phyloP scores from a whole-genome alignment of 1,140 invertebrate genomes.

The Pentalonia nigronervosa region DNA sequence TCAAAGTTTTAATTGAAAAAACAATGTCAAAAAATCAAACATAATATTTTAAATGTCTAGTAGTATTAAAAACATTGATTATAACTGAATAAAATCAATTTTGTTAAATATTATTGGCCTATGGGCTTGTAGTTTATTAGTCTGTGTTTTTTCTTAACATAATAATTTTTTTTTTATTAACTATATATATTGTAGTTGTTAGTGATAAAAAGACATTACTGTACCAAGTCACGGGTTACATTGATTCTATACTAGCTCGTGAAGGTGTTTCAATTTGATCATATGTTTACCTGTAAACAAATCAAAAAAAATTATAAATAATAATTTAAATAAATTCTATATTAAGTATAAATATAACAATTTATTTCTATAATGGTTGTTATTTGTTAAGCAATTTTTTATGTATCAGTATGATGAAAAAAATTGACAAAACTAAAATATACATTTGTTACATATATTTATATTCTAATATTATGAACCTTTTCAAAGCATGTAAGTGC shows the following conservation, averaged over 20 bases:
- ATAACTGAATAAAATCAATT: background rate
- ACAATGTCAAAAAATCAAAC: background rate
- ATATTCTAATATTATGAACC: background rate
- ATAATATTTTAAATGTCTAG: background rate
- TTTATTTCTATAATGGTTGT: background rate
- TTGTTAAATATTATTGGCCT: background rate
- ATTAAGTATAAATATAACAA: background rate
- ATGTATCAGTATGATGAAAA: background rate
- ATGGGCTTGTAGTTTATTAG: too few relatives aligned
- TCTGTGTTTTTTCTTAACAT: background rate
- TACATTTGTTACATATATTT: background rate
- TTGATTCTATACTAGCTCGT: background rate
- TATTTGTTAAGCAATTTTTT: background rate
- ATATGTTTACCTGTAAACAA: constrained; percentile 33
- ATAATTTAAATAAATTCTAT: background rate
- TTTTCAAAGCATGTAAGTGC: background rate
- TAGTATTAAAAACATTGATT: background rate
- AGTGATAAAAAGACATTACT: background rate
- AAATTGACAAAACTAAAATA: too few relatives aligned
- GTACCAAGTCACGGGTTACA: background rate
- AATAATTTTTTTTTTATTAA: background rate
- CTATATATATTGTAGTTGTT: too few relatives aligned
- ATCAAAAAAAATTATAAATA: background rate
- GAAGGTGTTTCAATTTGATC: background rate
- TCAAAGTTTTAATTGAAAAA: background rate